These are phyloP conservation scores for Latrodectus hesperus DNA, from an alignment of 2,888 invertebrate species.

Conservation along the genomic window DNA sequence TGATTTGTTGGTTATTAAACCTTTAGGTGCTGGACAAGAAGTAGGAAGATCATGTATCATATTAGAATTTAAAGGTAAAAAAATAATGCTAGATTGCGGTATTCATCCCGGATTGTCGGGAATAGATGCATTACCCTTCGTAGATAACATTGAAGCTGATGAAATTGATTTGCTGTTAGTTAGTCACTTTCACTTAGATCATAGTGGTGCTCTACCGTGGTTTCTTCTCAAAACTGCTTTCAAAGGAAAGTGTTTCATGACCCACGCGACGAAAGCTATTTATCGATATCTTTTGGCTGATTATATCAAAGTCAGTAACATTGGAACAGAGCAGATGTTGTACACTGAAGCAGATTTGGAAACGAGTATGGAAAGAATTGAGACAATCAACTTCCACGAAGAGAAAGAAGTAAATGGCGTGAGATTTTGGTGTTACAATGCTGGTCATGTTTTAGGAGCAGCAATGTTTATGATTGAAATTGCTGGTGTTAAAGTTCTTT, in stretches of 20 bases:
- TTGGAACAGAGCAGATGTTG: slow-evolving; percentile 96
- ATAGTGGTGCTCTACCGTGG: slow-evolving; percentile 98
- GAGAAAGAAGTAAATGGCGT: slow-evolving; percentile 95
- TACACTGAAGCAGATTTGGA: slow-evolving; percentile 98
- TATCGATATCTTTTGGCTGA: slow-evolving; percentile 98
- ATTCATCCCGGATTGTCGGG: slow-evolving; percentile 95
- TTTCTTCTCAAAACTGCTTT: slow-evolving; percentile 97
- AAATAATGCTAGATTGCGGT: slow-evolving; percentile 98
- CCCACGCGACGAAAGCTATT: slow-evolving; percentile 99
- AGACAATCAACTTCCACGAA: slow-evolving; percentile 97
- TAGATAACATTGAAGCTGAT: slow-evolving; percentile 97
- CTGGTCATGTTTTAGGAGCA: slow-evolving; percentile 98
- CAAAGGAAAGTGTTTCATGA: slow-evolving; percentile 98
- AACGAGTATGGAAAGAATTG: slow-evolving; percentile 98
- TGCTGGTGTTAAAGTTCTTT: slow-evolving; percentile 94
- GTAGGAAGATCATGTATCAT: slow-evolving; percentile 99
- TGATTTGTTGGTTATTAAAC: slow-evolving; percentile 71
- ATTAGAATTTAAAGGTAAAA: slow-evolving; percentile 98
- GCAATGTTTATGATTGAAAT: slow-evolving; percentile 99
- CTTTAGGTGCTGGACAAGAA: slow-evolving; percentile 95
- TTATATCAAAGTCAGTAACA: slow-evolving; percentile 99
- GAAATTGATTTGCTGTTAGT: slow-evolving; percentile 90
- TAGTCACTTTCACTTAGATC: slow-evolving; percentile 96
- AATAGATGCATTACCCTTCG: slow-evolving; percentile 97
- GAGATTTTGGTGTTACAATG: slow-evolving; percentile 98